Evolutionary conservation across 2,113 vertebrate genomes (phyloP), one percentile per base, ranked within the genome.

Genomic region (Phyllostomus discolor): DNA sequence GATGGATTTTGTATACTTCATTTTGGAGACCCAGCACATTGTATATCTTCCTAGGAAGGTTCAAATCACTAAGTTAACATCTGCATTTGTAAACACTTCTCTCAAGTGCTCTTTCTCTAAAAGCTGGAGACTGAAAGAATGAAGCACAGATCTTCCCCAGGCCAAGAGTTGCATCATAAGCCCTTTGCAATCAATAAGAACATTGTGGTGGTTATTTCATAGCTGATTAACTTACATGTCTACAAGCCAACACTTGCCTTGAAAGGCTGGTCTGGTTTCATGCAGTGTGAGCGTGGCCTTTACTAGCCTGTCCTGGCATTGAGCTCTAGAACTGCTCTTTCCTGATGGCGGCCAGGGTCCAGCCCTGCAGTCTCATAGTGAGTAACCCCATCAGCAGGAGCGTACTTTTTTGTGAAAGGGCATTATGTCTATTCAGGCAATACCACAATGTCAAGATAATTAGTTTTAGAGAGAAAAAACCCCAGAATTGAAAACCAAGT

Each of bases 161-260:
- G 97, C 97, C 97, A 96, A 95, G 92, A 79, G 70, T 97, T 98
- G 97, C 97, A 7, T 97, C 98, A 98, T 94, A 89, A 97, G 97
- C 95, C 84, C 97, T 94, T 95, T 95, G 93, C 96, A 97, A 98
- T 98, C 98, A 95, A 98, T 98, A 97, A 98, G 98, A 97, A 94
- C 98, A 83, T 97, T 98, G 97, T 96, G 97, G 97, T 97, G 81
- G 1, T 97, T 95, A 97, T 97, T 98, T 91, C 91, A 91, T 94
- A 97, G 96, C 97, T 98, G 98, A 98, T 98, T 94, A 31, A 96
- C 97, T 98, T 96, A 96, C 95, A 94, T 95, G 97, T 97, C 95
- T 98, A 97, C 98, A 98, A 98, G 98, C 98, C 97, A 96, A 88
- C 96, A 90, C 98, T 98, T 98, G 98, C 97, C 98, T 98, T 97